These are phyloP conservation scores for Megastigmus dorsalis DNA, from an alignment of 2,888 invertebrate genomes.

Conservation along the genomic window DNA sequence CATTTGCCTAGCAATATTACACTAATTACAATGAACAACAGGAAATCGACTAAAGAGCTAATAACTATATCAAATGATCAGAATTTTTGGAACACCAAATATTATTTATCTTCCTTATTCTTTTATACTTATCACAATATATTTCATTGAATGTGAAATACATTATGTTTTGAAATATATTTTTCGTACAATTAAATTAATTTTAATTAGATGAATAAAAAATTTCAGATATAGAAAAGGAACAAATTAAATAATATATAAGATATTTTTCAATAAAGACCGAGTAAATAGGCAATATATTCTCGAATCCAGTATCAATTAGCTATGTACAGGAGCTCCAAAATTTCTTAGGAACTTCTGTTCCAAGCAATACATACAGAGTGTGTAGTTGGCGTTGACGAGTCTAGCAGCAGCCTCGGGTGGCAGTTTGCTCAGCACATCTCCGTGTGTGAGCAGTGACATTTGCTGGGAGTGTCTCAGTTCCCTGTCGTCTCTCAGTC, in stretches of 20 bases:
- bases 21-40: slow-evolving; percentile 1
- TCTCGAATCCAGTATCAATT: no score
- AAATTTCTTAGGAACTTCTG: background rate
- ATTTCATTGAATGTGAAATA: no score
- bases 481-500: slow-evolving; percentile 85
- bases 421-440: slow-evolving; percentile 82
- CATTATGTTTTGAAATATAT: no score
- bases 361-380: slow-evolving; percentile 78
- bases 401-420: slow-evolving; percentile 84
- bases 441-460: slow-evolving; percentile 82
- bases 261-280: no score
- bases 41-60: background rate
- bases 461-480: slow-evolving; percentile 83
- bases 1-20: background rate
- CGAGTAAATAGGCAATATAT: no score
- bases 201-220: no score
- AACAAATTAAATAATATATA: no score
- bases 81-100: slow-evolving; percentile 16
- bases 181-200: no score
- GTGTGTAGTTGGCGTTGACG: slow-evolving; percentile 84
- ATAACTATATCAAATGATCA: background rate
- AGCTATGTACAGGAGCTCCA: background rate
- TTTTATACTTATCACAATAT: no score
- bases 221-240: no score
- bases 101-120: no score